Evolutionary conservation across 2,888 invertebrate genomes (phyloP).

Genomic region (Leptura quadrifasciata): DNA sequence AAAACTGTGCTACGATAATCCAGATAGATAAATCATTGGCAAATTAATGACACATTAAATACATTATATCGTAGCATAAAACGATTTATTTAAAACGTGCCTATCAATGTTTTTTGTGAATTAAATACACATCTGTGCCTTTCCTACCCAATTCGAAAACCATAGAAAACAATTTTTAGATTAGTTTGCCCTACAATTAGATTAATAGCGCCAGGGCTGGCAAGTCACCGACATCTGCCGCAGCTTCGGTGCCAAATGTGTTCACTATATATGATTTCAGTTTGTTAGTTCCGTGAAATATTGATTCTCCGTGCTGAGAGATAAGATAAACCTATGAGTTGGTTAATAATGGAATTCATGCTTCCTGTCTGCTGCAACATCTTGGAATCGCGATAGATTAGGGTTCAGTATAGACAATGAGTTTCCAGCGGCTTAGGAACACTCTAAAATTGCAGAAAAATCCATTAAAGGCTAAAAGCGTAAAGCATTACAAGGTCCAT

Average conservation of each 20-base stretch:
- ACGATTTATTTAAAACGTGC: slow-evolving; percentile 48
- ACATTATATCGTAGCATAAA: slow-evolving; percentile 37
- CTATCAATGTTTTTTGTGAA: slow-evolving; percentile 40
- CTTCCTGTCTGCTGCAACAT: slow-evolving; percentile 27
- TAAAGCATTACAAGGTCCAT: not conserved
- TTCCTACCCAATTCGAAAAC: slow-evolving; percentile 35
- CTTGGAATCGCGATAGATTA: slow-evolving; percentile 32
- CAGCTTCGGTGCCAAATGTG: slow-evolving; percentile 13
- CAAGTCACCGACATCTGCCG: slow-evolving; percentile 19
- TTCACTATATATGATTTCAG: slow-evolving; percentile 28
- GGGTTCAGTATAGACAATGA: not conserved
- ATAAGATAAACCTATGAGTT: slow-evolving; percentile 25
- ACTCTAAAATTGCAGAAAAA: not conserved
- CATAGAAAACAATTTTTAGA: slow-evolving; percentile 21
- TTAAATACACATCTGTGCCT: slow-evolving; percentile 50
- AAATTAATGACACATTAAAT: slow-evolving; percentile 41
- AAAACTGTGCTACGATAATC: too few species aligned
- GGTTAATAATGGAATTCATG: slow-evolving; percentile 19
- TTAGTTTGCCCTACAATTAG: slow-evolving; percentile 35
- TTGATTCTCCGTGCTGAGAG: slow-evolving; percentile 32
- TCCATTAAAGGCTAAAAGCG: not conserved
- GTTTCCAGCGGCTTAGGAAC: not conserved
- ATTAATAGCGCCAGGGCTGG: not conserved
- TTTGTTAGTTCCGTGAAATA: slow-evolving; percentile 25
- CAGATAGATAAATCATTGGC: slow-evolving; percentile 45